Percentiles rank a stretch among this genome's conserved stretches.
Conservation (phyloP, 2,113 vertebrate genomes). For the Channa argus region DNA sequence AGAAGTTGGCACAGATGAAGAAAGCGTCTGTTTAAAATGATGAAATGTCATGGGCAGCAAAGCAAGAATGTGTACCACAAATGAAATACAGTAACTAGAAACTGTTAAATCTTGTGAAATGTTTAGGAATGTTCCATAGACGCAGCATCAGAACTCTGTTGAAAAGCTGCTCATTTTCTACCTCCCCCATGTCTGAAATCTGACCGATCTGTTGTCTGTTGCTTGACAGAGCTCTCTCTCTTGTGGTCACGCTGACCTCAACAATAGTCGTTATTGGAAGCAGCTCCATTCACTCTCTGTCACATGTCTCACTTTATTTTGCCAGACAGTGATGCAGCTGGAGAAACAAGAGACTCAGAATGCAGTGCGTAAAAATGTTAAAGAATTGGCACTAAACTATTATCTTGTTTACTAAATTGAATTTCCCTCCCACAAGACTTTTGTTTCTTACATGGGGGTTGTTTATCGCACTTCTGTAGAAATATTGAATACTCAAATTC, state of each 20-base stretch:
- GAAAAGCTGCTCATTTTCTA: neutral
- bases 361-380: neutral
- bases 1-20: neutral
- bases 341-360: conserved; percentile 31
- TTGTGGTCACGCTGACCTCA: conserved; percentile 58
- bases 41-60: neutral
- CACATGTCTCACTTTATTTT: conserved; percentile 61
- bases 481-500: neutral
- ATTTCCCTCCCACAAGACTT: neutral
- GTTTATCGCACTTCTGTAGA: neutral
- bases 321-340: conserved; percentile 53
- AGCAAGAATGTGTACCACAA: too few relatives aligned
- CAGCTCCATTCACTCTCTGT: conserved; percentile 63
- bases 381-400: neutral
- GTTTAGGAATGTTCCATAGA: neutral
- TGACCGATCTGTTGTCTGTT: conserved; percentile 12
- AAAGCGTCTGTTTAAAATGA: neutral
- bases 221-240: conserved; percentile 36
- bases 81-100: too few relatives aligned
- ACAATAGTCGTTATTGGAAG: conserved; percentile 66
- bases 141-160: neutral
- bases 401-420: neutral
- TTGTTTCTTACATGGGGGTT: neutral
- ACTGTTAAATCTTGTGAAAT: neutral
- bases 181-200: conserved; percentile 9